Base-by-base conservation (phyloP, 1,140 invertebrate genomes). In the Thrips palmi region DNA sequence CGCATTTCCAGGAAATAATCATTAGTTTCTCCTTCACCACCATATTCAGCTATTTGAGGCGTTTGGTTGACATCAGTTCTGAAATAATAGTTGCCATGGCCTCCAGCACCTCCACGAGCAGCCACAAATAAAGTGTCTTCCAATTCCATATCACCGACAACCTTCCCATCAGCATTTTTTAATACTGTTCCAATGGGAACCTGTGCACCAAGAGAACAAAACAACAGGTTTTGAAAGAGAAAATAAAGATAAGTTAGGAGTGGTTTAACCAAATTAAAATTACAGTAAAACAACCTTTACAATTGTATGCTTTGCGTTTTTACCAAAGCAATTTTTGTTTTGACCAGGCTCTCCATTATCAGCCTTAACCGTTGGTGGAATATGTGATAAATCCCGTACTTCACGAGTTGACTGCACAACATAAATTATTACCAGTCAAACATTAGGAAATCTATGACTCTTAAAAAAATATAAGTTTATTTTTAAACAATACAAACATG, bases 31-130 rank as follows among this genome's bases (percentile, higher is more conserved):
- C 93, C 94, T 7, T 49, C 23, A 0, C 79, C 93, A 1, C 94
- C 94, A 50, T 71, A 68, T 59, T 98, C 92, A 22, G 82, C 81
- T 42, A 92, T 68, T 41, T 71, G 57, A 4, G 94, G 94, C 19
- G 78, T 67, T 52, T 92, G 78, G 44, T 85, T 68, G 14, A 68
- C 71, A 49, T 82, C 76, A 0, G 77, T 75, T 15, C 79, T 64
- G 55, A 96, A 98, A 61, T 83, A 96, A 37, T 74, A 63, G 62
- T 98, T 98, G 4, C 94, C 94, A 56, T 82, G 78, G 1, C 94
- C 94, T 4, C 94, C 94, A 1, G 83, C 75, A 18, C 94, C 94
- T 2, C 94, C 94, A 49, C 88, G 57, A 8, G 93, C 91, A 8
- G 80, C 91, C 15, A 99, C 64, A 60, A 93, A 97, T 64, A 91